phyloP scores from a whole-genome alignment of 2,113 vertebrate species.

The Microcebus tavaratra region DNA sequence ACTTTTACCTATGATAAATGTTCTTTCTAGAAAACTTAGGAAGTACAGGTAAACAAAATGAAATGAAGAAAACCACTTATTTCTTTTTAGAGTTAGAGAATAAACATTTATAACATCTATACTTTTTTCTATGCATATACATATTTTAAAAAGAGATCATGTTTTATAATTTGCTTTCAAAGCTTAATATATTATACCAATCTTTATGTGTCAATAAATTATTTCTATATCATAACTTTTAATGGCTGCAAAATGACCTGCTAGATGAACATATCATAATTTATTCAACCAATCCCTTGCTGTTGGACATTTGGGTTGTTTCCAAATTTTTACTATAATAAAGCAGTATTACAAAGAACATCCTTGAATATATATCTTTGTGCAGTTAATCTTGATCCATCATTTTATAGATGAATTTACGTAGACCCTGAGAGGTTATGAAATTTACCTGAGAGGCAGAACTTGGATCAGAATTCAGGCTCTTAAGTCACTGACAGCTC shows the following conservation, averaged over 20 bases:
- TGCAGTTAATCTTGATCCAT: background rate
- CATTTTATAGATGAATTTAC: background rate
- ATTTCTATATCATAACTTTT: slow-evolving; percentile 48
- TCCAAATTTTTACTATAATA: slow-evolving; percentile 6
- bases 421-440: background rate
- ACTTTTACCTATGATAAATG: background rate
- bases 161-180: slow-evolving; percentile 37
- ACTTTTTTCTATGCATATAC: background rate
- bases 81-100: background rate
- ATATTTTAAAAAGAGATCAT: background rate
- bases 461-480: background rate
- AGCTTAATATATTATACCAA: background rate
- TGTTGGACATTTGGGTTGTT: slow-evolving; percentile 38
- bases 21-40: slow-evolving; percentile 9
- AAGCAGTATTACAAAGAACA: background rate
- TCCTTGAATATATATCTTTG: background rate
- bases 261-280: background rate
- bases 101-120: background rate
- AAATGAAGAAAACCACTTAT: background rate
- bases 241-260: slow-evolving; percentile 25
- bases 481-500: background rate
- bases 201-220: slow-evolving; percentile 8
- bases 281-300: slow-evolving; percentile 7
- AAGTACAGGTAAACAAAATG: background rate
- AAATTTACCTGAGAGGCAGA: background rate